Conservation (phyloP, 2,888 invertebrate species). For the Napeogenes sylphis region DNA sequence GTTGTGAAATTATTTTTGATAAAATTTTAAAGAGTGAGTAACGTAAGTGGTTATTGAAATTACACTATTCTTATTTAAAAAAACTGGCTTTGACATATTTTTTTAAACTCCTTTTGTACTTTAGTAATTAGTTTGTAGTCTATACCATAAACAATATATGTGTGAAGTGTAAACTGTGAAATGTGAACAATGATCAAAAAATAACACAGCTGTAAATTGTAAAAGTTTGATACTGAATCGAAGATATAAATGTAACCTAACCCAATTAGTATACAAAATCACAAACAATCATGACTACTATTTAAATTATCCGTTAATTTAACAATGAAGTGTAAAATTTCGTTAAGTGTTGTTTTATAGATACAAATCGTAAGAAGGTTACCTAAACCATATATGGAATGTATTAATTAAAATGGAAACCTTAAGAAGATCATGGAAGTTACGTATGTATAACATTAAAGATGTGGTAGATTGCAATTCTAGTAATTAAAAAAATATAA, state of each 20-base stretch:
- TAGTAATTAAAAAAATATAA: conserved; percentile 7
- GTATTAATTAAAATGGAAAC: conserved; percentile 60
- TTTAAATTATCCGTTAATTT: background rate
- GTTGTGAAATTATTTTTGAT: too few relatives aligned
- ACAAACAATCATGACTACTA: background rate
- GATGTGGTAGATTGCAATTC: background rate
- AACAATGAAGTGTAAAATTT: conserved; percentile 10
- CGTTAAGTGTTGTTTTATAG: conserved; percentile 6
- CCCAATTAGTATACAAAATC: background rate
- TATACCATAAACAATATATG: background rate
- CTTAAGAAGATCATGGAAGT: conserved; percentile 87
- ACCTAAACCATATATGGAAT: conserved; percentile 40
- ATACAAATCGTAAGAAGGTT: conserved; percentile 24
- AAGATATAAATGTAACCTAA: too few relatives aligned
- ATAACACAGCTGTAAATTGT: conserved; percentile 2
- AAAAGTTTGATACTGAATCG: background rate
- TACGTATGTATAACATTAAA: conserved; percentile 80
- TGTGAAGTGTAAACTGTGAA: conserved; percentile 6
- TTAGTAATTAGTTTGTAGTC: background rate
- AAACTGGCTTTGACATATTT: too few relatives aligned
- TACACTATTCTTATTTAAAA: too few relatives aligned
- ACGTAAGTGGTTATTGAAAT: too few relatives aligned
- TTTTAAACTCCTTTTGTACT: too few relatives aligned
- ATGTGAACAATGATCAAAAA: conserved; percentile 1
- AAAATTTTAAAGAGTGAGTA: too few relatives aligned